Conservation (phyloP, 2,113 vertebrate species). For the Mandrillus leucophaeus region DNA sequence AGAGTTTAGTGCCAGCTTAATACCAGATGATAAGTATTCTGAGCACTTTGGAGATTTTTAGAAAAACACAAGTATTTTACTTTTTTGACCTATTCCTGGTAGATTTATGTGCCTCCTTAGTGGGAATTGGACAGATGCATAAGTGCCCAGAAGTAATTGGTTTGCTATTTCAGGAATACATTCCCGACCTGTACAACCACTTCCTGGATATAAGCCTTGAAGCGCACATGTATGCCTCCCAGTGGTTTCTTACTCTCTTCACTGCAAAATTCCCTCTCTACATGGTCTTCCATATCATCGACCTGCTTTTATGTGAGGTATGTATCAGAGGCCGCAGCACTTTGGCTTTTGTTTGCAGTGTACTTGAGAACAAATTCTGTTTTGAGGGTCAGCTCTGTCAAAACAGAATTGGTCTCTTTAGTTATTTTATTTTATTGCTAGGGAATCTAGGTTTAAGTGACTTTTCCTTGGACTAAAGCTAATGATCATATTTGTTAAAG, state of each 20-base stretch:
- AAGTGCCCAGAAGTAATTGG: conserved; percentile 53
- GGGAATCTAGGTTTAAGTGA: background rate
- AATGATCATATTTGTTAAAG: conserved; percentile 5
- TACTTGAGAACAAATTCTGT: background rate
- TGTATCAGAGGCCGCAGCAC: conserved; percentile 46
- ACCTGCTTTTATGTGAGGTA: conserved; percentile 98
- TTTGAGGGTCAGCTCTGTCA: background rate
- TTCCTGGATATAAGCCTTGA: conserved; percentile 98
- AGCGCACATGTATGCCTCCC: conserved; percentile 99
- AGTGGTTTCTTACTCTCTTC: conserved; percentile 99
- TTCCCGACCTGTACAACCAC: conserved; percentile 97
- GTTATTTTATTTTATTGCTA: conserved; percentile 50
- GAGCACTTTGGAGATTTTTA: background rate
- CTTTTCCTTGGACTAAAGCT: conserved; percentile 29
- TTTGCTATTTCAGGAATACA: conserved; percentile 90
- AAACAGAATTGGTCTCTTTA: background rate
- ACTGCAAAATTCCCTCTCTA: conserved; percentile 99
- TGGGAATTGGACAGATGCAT: background rate
- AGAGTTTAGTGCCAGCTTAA: conserved; percentile 16
- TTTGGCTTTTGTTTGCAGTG: background rate
- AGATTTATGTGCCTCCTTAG: conserved; percentile 46
- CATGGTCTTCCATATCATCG: conserved; percentile 99
- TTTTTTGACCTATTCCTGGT: conserved; percentile 4
- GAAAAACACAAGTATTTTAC: conserved; percentile 42
- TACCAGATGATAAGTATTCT: conserved; percentile 26